A percentile compares a stretch with the other conserved stretches of the same genome.
Conservation (phyloP, 2,113 vertebrate species). For the Ifrita kowaldi region DNA sequence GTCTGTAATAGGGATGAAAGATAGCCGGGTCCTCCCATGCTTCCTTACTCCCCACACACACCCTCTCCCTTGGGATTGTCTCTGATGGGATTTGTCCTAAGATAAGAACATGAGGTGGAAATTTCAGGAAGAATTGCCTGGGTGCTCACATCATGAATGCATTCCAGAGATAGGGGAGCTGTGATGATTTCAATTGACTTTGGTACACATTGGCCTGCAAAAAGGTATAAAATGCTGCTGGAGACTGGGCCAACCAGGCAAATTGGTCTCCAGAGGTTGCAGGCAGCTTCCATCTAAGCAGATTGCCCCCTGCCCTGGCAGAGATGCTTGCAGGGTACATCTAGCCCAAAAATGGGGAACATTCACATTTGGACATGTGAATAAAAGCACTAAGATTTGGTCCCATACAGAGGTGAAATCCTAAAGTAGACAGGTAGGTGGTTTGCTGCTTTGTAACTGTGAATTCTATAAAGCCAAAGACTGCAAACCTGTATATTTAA, state of each 20-base stretch:
- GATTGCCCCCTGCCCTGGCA: not conserved
- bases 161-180: not conserved
- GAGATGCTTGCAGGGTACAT: not conserved
- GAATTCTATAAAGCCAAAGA: not conserved
- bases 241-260: not conserved
- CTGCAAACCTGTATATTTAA: not conserved
- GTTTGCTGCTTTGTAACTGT: not conserved
- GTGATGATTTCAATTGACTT: not conserved
- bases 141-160: not conserved
- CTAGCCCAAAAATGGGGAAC: not conserved
- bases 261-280: not conserved
- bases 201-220: not conserved
- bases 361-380: not conserved
- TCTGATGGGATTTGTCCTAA: not conserved
- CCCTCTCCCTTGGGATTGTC: not conserved
- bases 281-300: not conserved
- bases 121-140: not conserved
- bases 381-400: not conserved
- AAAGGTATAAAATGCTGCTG: not conserved
- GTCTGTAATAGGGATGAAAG: not conserved
- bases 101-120: accelerated
- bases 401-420: not conserved
- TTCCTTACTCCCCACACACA: not conserved
- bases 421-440: not conserved
- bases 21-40: too few species aligned